These are phyloP conservation scores for Varanus salvator DNA, from an alignment of 2,113 vertebrate species.

Conservation along the genomic window DNA sequence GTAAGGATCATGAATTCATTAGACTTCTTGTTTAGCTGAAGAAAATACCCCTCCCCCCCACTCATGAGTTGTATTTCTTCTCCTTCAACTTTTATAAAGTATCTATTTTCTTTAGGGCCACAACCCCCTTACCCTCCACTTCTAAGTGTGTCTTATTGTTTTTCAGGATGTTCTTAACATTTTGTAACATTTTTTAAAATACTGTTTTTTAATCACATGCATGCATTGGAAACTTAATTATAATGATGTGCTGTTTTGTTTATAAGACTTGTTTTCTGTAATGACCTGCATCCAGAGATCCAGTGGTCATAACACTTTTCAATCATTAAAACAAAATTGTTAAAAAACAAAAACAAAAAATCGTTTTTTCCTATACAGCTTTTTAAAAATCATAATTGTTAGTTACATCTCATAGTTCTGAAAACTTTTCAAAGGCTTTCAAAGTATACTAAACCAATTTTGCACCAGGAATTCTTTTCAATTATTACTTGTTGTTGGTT, in stretches of 20 bases:
- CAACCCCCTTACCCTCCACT: too few relatives aligned
- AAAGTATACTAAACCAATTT: neutral
- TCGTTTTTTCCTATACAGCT: too few relatives aligned
- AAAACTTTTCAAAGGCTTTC: neutral
- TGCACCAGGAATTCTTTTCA: neutral
- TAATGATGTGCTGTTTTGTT: neutral
- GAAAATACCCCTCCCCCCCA: neutral
- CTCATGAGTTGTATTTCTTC: neutral
- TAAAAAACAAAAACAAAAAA: neutral
- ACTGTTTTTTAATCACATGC: neutral
- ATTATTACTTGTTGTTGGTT: neutral
- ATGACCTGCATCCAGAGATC: neutral
- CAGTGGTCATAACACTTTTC: neutral
- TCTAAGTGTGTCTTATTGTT: neutral
- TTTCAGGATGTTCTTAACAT: neutral
- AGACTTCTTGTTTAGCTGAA: neutral
- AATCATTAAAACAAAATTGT: neutral
- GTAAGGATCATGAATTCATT: neutral
- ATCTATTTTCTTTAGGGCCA: neutral
- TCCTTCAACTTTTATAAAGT: neutral
- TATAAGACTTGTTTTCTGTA: neutral
- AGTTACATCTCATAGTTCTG: neutral
- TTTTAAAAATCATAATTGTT: neutral
- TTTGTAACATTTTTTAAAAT: neutral
- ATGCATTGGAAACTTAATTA: neutral